A percentile compares a stretch with the other conserved stretches of the same genome.
These are phyloP conservation scores for Tipula helvola DNA, from an alignment of 2,888 invertebrate genomes.

Conservation along the genomic window DNA sequence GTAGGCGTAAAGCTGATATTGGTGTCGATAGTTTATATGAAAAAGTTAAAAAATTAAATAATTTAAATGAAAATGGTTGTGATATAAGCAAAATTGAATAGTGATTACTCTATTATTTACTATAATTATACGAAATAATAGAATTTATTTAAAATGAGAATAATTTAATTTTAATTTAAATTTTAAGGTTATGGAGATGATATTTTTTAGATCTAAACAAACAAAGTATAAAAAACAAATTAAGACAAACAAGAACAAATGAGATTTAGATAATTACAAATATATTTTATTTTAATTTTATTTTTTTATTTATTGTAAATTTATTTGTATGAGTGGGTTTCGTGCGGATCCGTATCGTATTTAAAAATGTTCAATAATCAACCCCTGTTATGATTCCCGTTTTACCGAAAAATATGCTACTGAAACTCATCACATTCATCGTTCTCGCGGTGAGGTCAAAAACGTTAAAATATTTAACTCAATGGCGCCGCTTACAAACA, in stretches of 20 bases:
- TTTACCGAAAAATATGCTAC: too few species aligned
- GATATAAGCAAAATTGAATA: conserved; percentile 6
- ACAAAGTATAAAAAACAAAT: background rate
- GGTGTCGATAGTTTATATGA: background rate
- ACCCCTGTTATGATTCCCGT: too few species aligned
- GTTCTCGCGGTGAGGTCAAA: too few species aligned
- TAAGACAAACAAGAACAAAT: background rate
- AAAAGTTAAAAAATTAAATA: conserved; percentile 8
- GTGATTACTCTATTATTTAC: background rate
- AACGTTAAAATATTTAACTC: too few species aligned
- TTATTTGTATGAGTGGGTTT: background rate
- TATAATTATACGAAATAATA: background rate
- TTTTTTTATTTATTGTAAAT: background rate
- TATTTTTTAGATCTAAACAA: background rate
- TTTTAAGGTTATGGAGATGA: too few species aligned
- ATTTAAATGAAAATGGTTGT: background rate
- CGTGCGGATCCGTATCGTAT: background rate
- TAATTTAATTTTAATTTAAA: background rate
- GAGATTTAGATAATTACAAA: background rate
- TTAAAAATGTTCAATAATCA: too few species aligned
- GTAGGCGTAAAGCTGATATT: background rate
- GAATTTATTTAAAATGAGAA: too few species aligned
- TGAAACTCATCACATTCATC: too few species aligned
- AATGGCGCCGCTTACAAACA: too few species aligned
- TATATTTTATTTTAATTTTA: background rate